Evolutionary conservation across 2,113 vertebrate species (phyloP).

Genomic region (Hippolais icterina): DNA sequence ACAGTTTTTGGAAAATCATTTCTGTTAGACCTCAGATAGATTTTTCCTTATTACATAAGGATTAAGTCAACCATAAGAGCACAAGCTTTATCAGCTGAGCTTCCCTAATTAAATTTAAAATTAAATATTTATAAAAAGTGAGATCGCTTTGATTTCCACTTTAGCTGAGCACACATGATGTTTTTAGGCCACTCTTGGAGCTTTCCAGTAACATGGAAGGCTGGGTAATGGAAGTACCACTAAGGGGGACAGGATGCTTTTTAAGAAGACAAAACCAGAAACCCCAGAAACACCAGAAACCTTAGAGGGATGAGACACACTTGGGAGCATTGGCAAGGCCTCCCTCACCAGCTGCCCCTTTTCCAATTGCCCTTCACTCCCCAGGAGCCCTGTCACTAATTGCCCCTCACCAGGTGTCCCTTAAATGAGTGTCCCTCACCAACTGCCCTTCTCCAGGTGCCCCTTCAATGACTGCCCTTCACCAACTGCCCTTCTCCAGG

Average conservation of each 20-base stretch:
- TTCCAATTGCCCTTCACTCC: not conserved
- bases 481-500: not conserved
- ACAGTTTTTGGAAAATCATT: not conserved
- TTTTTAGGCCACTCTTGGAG: not conserved
- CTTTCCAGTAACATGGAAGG: not conserved
- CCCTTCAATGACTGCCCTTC: too few species aligned
- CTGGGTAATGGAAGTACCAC: not conserved
- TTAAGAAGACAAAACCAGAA: not conserved
- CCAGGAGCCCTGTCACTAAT: fast-evolving
- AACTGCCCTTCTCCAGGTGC: not conserved
- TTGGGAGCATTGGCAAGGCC: not conserved
- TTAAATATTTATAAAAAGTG: not conserved
- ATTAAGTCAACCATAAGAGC: not conserved
- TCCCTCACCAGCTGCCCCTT: not conserved
- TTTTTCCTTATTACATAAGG: not conserved
- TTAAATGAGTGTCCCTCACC: too few species aligned
- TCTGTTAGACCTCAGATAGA: not conserved
- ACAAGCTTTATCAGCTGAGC: not conserved
- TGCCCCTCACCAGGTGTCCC: not conserved
- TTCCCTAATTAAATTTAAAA: not conserved
- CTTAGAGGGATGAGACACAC: not conserved
- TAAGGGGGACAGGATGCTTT: not conserved
- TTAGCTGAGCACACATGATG: not conserved
- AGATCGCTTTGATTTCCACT: not conserved
- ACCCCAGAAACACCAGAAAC: not conserved